Base-by-base conservation (phyloP, 2,888 invertebrate genomes). In the Xestia ashworthii region DNA sequence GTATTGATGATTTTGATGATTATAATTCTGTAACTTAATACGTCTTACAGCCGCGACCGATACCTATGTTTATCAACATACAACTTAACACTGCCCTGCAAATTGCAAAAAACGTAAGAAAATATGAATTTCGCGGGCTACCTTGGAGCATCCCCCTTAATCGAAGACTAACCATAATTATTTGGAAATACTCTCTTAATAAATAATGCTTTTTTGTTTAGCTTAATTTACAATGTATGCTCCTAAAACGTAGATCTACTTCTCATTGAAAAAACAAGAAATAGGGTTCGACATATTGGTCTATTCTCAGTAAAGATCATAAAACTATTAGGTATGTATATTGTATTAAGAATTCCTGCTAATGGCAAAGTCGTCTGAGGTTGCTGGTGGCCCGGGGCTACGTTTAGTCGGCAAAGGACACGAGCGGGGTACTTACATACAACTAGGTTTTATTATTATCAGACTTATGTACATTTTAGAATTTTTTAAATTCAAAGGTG, bases 311-410 rank as follows among this genome's bases (percentile, higher is more conserved):
- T 72, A 71, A 65, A 65, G 60, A 64, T 16, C 62, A 84, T 73
- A 67, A 64, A 74, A 68, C 11, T 58, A 69, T 44, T 75, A 69
- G 60, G 25, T 75, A 69, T 58, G 53, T 64, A 72, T 72, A 64
- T 46, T 75, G 67, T 71, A 70, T 71, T 71, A 65, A 71, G 76
- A 83, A 87, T 85, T 81, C 71, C 64, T 65, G 81, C 74, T 71
- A 80, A 69, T 75, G 71, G 64, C 87, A 87, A 86, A 79, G 86
- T 87, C 86, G 81, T 79, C 69, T 44, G 71, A 83, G 86, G 76
- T 83, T 72, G 78, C 22, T n/a, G 67, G 70, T 65, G 71, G 83
- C 86, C 87, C 67, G 58, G 22, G 71, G 86, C 83, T 44, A 48
- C 38, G 53, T 81, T 83, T 72, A 79, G 68, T 73, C 78, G 50